Evolutionary conservation across 1,140 invertebrate genomes (phyloP).

Genomic region (Drosophila arizonae): DNA sequence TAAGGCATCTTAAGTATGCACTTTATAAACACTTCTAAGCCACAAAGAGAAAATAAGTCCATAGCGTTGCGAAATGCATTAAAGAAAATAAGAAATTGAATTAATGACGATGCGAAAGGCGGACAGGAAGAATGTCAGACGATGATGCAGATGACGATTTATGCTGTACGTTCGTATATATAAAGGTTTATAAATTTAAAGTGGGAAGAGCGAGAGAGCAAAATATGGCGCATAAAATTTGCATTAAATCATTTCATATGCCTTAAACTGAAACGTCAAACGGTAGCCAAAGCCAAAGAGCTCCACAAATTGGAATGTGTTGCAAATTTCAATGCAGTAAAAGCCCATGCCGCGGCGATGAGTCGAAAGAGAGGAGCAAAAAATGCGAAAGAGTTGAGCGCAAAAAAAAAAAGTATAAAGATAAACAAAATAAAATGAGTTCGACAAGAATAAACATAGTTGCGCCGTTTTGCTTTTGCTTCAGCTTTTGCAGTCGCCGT

Average conservation of each 20-base stretch:
- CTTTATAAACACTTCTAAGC: conserved; percentile 36
- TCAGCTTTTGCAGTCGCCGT: neutral
- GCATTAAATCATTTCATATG: conserved; percentile 70
- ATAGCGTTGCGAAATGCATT: conserved; percentile 62
- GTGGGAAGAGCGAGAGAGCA: conserved; percentile 14
- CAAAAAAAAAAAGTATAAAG: conserved; percentile 49
- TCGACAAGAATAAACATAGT: conserved; percentile 65
- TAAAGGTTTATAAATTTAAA: neutral
- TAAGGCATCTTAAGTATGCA: neutral
- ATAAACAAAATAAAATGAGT: conserved; percentile 67
- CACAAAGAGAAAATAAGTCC: conserved; percentile 31
- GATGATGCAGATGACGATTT: neutral
- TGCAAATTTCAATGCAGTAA: conserved; percentile 78
- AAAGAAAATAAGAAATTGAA: conserved; percentile 49
- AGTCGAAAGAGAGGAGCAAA: conserved; percentile 13
- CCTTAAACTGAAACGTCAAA: conserved; percentile 64
- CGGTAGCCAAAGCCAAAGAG: conserved; percentile 64
- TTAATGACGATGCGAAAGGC: conserved; percentile 37
- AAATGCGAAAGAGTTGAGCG: conserved; percentile 59
- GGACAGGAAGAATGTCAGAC: conserved; percentile 13
- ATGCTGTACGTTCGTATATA: neutral
- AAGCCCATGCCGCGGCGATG: conserved; percentile 42
- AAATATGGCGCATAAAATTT: conserved; percentile 77
- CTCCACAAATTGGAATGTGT: conserved; percentile 71
- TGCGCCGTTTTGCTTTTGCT: conserved; percentile 23